Base-by-base conservation (phyloP, 1,140 invertebrate species). In the Diabrotica virgifera region DNA sequence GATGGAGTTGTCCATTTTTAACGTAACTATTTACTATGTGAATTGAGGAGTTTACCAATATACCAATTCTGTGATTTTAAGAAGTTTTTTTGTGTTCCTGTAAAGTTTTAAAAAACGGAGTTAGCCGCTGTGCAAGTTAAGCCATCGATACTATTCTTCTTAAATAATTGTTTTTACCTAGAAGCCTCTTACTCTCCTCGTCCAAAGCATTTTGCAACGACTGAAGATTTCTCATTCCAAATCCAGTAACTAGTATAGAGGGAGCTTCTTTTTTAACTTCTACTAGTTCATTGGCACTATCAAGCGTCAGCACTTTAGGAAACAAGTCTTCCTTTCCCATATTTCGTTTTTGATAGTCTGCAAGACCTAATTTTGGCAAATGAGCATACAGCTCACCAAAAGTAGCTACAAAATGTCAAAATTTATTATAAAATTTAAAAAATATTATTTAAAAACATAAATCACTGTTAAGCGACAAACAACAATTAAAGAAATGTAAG, bases 201-300 rank as follows among this genome's bases (percentile, higher is more conserved):
- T 65, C 14, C n/a, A 74, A 57, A 8, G 70, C 62, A 38, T 59
- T 40, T 50, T 74, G 70, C 40, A 74, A 59, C 4, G 72, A 74
- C 5, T 57, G 52, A 9, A 66, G 54, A 52, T 74, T 74, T n/a
- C 72, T 55, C 64, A 74, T 63, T 11, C 72, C 72, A 52, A 74
- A 74, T 12, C 72, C 72, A 5, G 72, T 67, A 2, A 73, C 65
- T 9, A 73, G 52, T 52, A 73, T 70, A 6, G 70, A 72, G 5
- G 60, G 64, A 57, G 54, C 58, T 35, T 62, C 59, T 9, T 7
- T 36, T 46, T 62, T 54, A 38, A 38, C 13, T 35, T 59, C 58
- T 40, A 51, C 7, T 51, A 59, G 38, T 9, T 12, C 40, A 50
- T 59, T 13, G n/a, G 36, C 24, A 5, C 36, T 36, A 9, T 54